Evolutionary conservation across 2,888 invertebrate species (phyloP), one percentile per base, ranked within the genome.

Genomic region (Capitulum mitella): DNA sequence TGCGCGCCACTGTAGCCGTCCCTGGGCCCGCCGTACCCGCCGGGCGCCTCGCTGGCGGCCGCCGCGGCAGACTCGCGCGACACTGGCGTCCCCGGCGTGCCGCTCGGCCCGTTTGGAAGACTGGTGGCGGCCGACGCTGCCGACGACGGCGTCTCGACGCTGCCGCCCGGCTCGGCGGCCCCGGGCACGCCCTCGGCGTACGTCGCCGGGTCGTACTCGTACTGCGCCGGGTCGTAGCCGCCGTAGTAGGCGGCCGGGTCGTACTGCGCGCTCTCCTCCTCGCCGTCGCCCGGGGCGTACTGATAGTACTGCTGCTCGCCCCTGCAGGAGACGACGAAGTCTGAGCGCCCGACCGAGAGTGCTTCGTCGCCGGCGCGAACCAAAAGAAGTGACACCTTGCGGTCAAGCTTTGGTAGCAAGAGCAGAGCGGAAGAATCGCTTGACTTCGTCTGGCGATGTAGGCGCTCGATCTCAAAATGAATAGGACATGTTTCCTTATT

Each of bases 231-330:
- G 34, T 78, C 61, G 77, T 79, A 80, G 10, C 77, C 58, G 32
- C 54, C 74, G 83, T 86, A 88, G 81, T 86, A 81, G 74, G 83
- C 83, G 29, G 82, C 81, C 40, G 81, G 81, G 78, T 85, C 86
- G 80, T 86, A 89, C 85, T 92, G 91, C 84, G 91, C 91, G 74
- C 90, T 90, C 83, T 92, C 92, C 92, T 92, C 92, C 83, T 91
- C 91, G 19, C 91, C 87, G 82, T 91, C 90, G 84, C 91, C 91
- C 80, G 92, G 91, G 34, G 64, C 19, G 64, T 22, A 34, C 19
- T 64, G 6, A 34, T 64, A 34, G 64, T 34, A 34, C 64, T 34
- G 64, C 64, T 34, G 64, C 5, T 8, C 34, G 34, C 22, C 34
- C n/a, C 64, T 64, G 64, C 16, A 22, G 32, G 3, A 3, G 22